phyloP scores from a whole-genome alignment of 2,888 invertebrate species.

The Erebia palarica region DNA sequence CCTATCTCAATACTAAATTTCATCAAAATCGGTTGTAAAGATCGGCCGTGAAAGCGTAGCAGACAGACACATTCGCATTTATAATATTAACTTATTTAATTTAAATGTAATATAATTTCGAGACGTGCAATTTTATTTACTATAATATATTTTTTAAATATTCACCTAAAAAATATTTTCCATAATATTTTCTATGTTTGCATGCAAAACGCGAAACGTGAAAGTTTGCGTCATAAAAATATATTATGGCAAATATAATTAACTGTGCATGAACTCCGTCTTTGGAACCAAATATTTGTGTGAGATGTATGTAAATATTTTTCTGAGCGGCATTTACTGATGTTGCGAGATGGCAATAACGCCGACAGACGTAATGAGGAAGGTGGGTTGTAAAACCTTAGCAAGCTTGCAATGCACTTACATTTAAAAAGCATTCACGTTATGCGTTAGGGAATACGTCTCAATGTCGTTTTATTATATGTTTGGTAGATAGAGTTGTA shows the following conservation, averaged over 20 bases:
- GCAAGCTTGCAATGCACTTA: slow-evolving; percentile 38
- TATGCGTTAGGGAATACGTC: slow-evolving; percentile 50
- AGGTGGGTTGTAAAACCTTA: slow-evolving; percentile 59
- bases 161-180: neutral
- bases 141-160: too few relatives aligned
- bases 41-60: neutral
- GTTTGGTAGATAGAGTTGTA: slow-evolving; percentile 52
- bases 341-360: slow-evolving; percentile 70
- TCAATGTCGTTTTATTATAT: slow-evolving; percentile 50
- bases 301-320: slow-evolving; percentile 73
- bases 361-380: slow-evolving; percentile 73
- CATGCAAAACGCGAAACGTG: neutral
- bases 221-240: slow-evolving; percentile 19
- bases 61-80: neutral
- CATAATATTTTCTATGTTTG: neutral
- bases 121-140: neutral
- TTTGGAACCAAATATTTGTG: slow-evolving; percentile 53
- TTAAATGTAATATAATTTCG: neutral
- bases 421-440: slow-evolving; percentile 14
- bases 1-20: too few relatives aligned
- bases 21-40: too few relatives aligned
- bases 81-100: neutral
- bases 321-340: slow-evolving; percentile 68
- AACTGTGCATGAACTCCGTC: slow-evolving; percentile 35
- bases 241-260: slow-evolving; percentile 38